Percentiles rank a stretch among this genome's conserved stretches.
These are phyloP conservation scores for Serilophus lunatus DNA, from an alignment of 2,113 vertebrate genomes.

Conservation along the genomic window DNA sequence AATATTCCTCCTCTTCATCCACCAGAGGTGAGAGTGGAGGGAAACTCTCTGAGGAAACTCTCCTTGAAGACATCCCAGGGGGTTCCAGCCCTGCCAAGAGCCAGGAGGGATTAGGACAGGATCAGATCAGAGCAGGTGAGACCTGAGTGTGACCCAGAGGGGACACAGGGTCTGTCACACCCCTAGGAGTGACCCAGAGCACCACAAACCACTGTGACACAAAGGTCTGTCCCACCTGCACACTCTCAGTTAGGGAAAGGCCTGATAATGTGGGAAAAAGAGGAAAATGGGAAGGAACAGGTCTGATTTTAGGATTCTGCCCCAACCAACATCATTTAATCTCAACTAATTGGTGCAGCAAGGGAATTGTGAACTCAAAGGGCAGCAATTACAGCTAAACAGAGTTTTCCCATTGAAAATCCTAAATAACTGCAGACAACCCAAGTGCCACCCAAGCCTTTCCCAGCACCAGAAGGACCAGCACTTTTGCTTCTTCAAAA, in stretches of 20 bases:
- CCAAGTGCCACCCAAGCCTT: fast-evolving
- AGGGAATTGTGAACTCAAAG: background rate
- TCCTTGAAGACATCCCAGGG: background rate
- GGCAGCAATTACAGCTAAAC: background rate
- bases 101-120: background rate
- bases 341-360: background rate
- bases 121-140: background rate
- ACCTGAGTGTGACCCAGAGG: background rate
- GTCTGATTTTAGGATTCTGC: background rate
- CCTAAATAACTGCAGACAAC: background rate
- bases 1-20: constrained; percentile 71
- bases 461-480: background rate
- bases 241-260: background rate
- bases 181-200: background rate
- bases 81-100: constrained; percentile 29
- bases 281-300: background rate
- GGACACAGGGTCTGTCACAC: background rate
- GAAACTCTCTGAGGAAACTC: background rate
- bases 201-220: fast-evolving
- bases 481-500: background rate
- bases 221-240: background rate
- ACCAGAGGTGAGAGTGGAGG: background rate
- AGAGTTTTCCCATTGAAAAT: background rate
- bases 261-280: background rate
- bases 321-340: background rate